Evolutionary conservation across 2,888 invertebrate species (phyloP).

Genomic region (Epsilonema sp.): DNA sequence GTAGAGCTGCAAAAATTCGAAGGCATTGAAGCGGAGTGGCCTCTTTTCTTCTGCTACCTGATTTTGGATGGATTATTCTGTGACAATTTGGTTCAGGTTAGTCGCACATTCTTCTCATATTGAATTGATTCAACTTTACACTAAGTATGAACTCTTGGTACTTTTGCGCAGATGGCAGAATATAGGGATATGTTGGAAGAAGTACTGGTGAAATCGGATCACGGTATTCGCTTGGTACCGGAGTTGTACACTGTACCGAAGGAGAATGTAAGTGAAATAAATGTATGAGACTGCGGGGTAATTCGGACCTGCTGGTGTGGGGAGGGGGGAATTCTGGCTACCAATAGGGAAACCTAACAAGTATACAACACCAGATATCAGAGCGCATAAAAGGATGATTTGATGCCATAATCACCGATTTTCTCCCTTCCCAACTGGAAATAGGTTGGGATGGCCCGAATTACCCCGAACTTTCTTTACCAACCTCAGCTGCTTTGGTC

Average conservation of each 20-base stretch:
- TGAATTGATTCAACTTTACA: slow-evolving; percentile 41
- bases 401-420: no score
- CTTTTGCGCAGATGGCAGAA: not conserved
- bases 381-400: no score
- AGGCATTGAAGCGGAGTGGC: slow-evolving; percentile 98
- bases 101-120: not conserved
- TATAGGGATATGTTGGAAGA: not conserved
- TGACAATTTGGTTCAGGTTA: not conserved
- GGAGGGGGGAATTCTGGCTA: no score
- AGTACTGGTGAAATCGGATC: not conserved
- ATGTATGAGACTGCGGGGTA: no score
- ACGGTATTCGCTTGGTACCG: slow-evolving; percentile 47
- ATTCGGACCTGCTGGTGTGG: no score
- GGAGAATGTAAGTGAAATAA: no score
- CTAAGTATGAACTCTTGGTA: not conserved
- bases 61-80: slow-evolving; percentile 52
- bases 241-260: slow-evolving; percentile 75
- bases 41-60: slow-evolving; percentile 78
- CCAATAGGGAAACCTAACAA: no score
- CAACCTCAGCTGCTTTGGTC: no score
- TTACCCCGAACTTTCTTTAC: no score
- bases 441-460: no score
- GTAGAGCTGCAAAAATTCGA: slow-evolving; percentile 96
- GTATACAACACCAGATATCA: no score
- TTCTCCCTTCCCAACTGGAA: no score